Conservation (phyloP, 2,113 vertebrate genomes). For the Crotalus tigris region DNA sequence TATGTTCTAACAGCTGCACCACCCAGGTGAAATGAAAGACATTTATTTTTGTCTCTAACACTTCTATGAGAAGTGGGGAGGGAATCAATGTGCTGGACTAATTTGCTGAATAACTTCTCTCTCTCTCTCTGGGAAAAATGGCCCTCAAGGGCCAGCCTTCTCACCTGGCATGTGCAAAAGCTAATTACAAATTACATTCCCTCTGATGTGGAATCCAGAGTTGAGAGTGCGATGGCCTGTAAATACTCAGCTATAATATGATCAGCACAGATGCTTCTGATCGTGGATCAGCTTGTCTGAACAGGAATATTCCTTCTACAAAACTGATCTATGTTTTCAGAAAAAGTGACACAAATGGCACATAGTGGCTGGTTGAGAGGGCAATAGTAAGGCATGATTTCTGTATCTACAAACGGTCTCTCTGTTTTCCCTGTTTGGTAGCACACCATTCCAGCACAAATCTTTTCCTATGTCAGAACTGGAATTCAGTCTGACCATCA, state of each 20-base stretch:
- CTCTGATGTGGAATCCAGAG: conserved; percentile 29
- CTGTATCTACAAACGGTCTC: conserved; percentile 29
- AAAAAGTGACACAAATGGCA: conserved; percentile 40
- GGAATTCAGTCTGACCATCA: conserved; percentile 39
- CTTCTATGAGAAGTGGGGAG: conserved; percentile 12
- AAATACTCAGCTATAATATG: not conserved
- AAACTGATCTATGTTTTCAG: conserved; percentile 53
- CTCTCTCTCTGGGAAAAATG: conserved; percentile 46
- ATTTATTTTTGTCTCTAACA: conserved; percentile 54
- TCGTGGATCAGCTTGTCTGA: conserved; percentile 48
- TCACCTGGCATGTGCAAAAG: conserved; percentile 51
- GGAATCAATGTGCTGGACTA: conserved; percentile 49
- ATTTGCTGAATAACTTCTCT: conserved; percentile 61
- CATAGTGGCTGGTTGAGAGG: conserved; percentile 37
- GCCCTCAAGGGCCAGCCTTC: conserved; percentile 23
- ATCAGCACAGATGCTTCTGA: conserved; percentile 36
- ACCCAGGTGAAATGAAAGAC: conserved; percentile 64
- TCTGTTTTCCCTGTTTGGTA: conserved; percentile 40
- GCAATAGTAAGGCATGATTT: conserved; percentile 45
- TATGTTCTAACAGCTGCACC: conserved; percentile 37
- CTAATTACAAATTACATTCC: conserved; percentile 56
- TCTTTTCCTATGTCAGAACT: conserved; percentile 28
- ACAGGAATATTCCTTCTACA: conserved; percentile 38
- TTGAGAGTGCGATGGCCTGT: not conserved
- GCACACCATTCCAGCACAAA: not conserved